Percentiles rank a stretch among this genome's conserved stretches.
Evolutionary conservation across 2,888 invertebrate species (phyloP).

Genomic region (Sthenelais limicola): DNA sequence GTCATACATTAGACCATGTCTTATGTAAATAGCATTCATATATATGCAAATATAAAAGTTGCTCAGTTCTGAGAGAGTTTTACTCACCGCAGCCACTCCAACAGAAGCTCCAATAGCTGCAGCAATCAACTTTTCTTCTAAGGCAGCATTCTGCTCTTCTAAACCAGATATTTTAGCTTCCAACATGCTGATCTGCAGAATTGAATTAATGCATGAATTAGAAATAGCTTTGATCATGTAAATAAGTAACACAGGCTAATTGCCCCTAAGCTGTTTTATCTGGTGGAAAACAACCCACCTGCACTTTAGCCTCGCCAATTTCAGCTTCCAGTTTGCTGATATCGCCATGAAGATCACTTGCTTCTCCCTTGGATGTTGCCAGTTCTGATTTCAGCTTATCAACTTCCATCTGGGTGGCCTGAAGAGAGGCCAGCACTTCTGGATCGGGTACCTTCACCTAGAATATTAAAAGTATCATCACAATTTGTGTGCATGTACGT

Average conservation of each 20-base stretch:
- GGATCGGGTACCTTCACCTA: conserved; percentile 68
- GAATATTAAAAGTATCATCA: not conserved
- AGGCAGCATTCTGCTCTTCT: conserved; percentile 31
- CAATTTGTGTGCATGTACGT: not conserved
- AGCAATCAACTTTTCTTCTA: conserved; percentile 7
- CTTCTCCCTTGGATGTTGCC: conserved; percentile 26
- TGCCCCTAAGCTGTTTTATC: not conserved
- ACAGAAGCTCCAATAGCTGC: not conserved
- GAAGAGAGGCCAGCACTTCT: conserved; percentile 56
- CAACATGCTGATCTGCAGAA: conserved; percentile 31
- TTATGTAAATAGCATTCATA: not conserved
- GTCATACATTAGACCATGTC: not conserved
- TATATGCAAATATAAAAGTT: no score
- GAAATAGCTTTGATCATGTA: not conserved
- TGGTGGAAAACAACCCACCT: no score
- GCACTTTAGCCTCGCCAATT: conserved; percentile 9
- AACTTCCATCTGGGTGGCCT: conserved; percentile 57
- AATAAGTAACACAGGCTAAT: no score
- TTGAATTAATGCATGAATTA: no score
- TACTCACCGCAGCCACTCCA: conserved; percentile 21
- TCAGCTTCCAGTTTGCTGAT: conserved; percentile 23
- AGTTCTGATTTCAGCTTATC: conserved; percentile 44
- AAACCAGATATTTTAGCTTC: conserved; percentile 30
- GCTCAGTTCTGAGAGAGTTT: not conserved
- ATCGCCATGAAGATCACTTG: conserved; percentile 9